Conservation (phyloP, 2,888 invertebrate species). For the Protodeltote pygarga region DNA sequence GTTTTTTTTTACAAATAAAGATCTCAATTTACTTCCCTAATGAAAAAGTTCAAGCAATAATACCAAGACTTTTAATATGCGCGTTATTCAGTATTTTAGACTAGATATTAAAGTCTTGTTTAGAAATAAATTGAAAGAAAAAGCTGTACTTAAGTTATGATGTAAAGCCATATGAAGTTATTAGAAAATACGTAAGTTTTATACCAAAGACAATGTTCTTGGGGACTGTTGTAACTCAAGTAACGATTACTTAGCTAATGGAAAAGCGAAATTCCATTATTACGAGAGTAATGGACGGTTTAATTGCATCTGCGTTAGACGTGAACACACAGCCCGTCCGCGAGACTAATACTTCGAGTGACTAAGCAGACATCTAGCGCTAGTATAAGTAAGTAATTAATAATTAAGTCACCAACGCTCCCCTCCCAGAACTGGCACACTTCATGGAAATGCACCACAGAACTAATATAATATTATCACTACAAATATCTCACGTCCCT, state of each 20-base stretch:
- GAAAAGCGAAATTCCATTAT: not conserved
- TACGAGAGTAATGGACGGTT: not conserved
- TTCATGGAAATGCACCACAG: conserved; percentile 73
- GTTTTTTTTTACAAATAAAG: conserved; percentile 26
- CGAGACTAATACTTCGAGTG: conserved; percentile 54
- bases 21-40: conserved; percentile 28
- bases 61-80: no score
- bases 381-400: conserved; percentile 76
- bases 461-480: conserved; percentile 84
- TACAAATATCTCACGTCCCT: conserved; percentile 77
- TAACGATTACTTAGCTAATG: not conserved
- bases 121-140: no score
- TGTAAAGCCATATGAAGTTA: no score
- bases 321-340: conserved; percentile 19
- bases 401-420: conserved; percentile 70
- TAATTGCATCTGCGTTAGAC: not conserved
- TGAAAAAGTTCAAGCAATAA: conserved; percentile 29
- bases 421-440: conserved; percentile 58
- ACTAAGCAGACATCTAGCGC: conserved; percentile 58
- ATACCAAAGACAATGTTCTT: no score
- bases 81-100: no score
- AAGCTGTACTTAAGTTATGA: no score
- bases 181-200: no score
- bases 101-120: no score
- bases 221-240: no score